phyloP scores from a whole-genome alignment of 1,140 invertebrate genomes.

The Lasioglossum albipes region DNA sequence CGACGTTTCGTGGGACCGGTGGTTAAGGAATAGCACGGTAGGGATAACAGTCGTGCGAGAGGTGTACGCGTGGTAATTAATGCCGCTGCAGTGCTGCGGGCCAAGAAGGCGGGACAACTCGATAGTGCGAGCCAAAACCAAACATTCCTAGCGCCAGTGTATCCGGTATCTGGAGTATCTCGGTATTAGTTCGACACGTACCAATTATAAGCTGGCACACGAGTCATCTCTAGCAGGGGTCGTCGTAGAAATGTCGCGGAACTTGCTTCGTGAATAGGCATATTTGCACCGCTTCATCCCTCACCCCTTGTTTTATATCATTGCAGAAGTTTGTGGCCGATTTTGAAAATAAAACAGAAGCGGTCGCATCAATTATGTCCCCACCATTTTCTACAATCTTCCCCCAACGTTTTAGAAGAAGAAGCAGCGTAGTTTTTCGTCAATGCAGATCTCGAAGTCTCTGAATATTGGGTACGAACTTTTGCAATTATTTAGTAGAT shows the following conservation, averaged over 20 bases:
- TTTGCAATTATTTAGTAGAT: no score
- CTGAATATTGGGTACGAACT: no score
- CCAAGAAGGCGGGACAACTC: constrained; percentile 53
- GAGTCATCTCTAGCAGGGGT: constrained; percentile 29
- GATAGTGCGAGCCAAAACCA: constrained; percentile 49
- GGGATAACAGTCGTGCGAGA: constrained; percentile 10
- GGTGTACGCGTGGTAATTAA: constrained; percentile 54
- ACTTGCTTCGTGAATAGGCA: neutral
- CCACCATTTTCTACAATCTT: no score
- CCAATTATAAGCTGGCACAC: constrained; percentile 56
- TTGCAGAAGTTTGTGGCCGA: no score
- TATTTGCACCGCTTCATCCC: neutral
- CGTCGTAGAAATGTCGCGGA: constrained; percentile 30
- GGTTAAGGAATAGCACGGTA: constrained; percentile 9
- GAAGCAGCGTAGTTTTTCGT: no score
- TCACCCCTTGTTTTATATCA: no score
- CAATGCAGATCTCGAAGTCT: no score
- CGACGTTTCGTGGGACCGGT: neutral
- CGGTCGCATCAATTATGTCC: no score
- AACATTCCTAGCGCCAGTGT: constrained; percentile 53
- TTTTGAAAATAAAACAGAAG: no score
- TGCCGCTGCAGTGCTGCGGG: constrained; percentile 54
- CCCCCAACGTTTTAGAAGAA: no score
- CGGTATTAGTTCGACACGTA: constrained; percentile 59
- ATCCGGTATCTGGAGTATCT: constrained; percentile 46